Evolutionary conservation across 2,888 invertebrate genomes (phyloP).

Genomic region (Portevinia maculata): DNA sequence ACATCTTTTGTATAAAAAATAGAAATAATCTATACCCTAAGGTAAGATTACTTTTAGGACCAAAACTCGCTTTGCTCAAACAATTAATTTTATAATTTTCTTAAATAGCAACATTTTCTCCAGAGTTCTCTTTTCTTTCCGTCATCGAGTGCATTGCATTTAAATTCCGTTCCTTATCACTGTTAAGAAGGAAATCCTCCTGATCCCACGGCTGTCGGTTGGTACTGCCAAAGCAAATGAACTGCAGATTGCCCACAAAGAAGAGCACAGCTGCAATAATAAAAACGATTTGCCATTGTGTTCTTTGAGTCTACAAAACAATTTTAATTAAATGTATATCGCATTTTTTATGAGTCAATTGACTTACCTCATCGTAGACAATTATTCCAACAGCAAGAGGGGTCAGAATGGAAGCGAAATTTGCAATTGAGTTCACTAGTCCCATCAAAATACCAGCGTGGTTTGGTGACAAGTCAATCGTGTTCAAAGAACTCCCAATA

Average conservation of each 20-base stretch:
- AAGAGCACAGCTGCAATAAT: slow-evolving; percentile 87
- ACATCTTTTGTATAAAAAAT: too few species aligned
- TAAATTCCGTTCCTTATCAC: slow-evolving; percentile 10
- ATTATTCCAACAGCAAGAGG: slow-evolving; percentile 84
- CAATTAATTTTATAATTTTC: too few species aligned
- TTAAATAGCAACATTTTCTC: too few species aligned
- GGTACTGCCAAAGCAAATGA: slow-evolving; percentile 87
- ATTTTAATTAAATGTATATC: not conserved
- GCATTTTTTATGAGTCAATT: not conserved
- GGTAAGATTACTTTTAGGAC: too few species aligned
- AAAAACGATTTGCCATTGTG: slow-evolving; percentile 88
- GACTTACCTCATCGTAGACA: slow-evolving; percentile 80
- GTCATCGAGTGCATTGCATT: not conserved
- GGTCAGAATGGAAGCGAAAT: slow-evolving; percentile 85
- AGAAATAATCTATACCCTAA: too few species aligned
- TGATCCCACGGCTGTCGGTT: slow-evolving; percentile 88
- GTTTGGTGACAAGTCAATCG: slow-evolving; percentile 86
- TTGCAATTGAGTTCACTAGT: slow-evolving; percentile 85
- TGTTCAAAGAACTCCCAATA: slow-evolving; percentile 83
- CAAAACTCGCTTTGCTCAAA: too few species aligned
- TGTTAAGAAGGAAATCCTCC: slow-evolving; percentile 80
- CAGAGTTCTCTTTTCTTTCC: too few species aligned
- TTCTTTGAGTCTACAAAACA: slow-evolving; percentile 83
- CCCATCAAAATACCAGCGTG: slow-evolving; percentile 87
- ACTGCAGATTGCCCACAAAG: slow-evolving; percentile 87